phyloP scores from a whole-genome alignment of 2,113 vertebrate species.

The Pluvianellus socialis region DNA sequence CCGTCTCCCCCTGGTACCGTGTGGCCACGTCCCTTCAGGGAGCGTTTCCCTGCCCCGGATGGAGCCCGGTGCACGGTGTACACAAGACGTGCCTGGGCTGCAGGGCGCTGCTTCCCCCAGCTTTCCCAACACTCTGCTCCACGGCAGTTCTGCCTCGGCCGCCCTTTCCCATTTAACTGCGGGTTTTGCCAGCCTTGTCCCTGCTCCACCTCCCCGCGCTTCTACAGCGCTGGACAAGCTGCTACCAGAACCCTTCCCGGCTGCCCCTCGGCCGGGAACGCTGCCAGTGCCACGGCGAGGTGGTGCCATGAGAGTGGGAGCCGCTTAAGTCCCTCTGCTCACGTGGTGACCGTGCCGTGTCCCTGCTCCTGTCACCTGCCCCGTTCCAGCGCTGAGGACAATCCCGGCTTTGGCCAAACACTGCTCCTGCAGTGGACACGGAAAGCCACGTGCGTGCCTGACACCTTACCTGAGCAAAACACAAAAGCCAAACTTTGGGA shows the following conservation, averaged over 20 bases:
- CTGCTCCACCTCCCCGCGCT: neutral
- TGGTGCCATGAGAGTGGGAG: fast-evolving
- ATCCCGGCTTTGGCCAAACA: neutral
- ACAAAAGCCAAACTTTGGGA: neutral
- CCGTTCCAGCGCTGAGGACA: neutral
- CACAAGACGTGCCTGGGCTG: fast-evolving
- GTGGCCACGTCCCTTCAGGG: neutral
- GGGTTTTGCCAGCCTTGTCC: neutral
- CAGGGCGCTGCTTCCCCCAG: neutral
- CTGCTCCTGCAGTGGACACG: neutral
- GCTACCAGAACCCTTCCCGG: neutral
- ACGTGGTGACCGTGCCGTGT: fast-evolving
- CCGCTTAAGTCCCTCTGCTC: neutral
- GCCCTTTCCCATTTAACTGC: neutral
- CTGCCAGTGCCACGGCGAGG: neutral
- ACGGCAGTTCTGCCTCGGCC: neutral
- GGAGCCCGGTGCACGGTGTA: fast-evolving
- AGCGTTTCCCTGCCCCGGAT: fast-evolving
- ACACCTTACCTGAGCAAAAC: neutral
- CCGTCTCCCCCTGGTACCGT: fast-evolving
- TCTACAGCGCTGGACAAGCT: neutral
- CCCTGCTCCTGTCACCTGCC: fast-evolving
- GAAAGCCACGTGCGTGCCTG: neutral
- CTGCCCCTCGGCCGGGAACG: neutral
- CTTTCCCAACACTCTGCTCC: neutral